Base-by-base conservation (phyloP, 2,113 vertebrate species). In the Antennarius striatus region DNA sequence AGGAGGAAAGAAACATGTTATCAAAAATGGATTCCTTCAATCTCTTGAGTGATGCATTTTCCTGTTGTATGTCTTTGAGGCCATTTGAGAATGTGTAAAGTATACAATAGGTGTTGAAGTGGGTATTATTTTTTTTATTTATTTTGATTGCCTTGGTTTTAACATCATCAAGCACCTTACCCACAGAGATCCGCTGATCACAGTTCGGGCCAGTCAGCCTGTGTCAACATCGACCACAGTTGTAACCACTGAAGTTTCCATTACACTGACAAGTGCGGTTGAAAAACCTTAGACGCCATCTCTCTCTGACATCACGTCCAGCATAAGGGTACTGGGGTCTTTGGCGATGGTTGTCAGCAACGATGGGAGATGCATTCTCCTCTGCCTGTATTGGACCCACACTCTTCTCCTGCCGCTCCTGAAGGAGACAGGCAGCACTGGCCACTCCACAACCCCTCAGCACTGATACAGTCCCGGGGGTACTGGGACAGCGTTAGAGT, bases 251-350 rank as follows among this genome's bases (percentile, higher is more conserved):
- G 89, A 96, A 98, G 62, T 97, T 97, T 4, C 91, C 92, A 0
- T 89, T 95, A 86, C 96, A 99, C 2, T 61, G 92, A 65, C 97
- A 99, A 0, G 94, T 94, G 69, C 95, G 93, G 68, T 96, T 96
- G 88, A 99, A 99, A 85, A 96, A 99, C 14, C 92, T 89, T 10
- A 94, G 77, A 2, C 96, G 98, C 98, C 98, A 99, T 6, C 85
- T 91, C 71, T 98, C 97, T 0, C 96, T 92, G 80, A 99, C 98
- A 28, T 99, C 98, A 4, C 80, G 84, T 3, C 96, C 96, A 0
- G 95, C 93, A 0, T 98, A 96, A 0, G 93, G 94, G 65, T 98
- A 99, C 83, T 96, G 96, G 0, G 92, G 94, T 11, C 98, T 93
- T 0, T 99, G 96, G 15, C 94, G 94, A 0, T 94, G 87, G 0